A percentile compares a stretch with the other conserved stretches of the same genome.
These are phyloP conservation scores for Typhlomys cinereus DNA, from an alignment of 2,113 vertebrate genomes.

Conservation along the genomic window DNA sequence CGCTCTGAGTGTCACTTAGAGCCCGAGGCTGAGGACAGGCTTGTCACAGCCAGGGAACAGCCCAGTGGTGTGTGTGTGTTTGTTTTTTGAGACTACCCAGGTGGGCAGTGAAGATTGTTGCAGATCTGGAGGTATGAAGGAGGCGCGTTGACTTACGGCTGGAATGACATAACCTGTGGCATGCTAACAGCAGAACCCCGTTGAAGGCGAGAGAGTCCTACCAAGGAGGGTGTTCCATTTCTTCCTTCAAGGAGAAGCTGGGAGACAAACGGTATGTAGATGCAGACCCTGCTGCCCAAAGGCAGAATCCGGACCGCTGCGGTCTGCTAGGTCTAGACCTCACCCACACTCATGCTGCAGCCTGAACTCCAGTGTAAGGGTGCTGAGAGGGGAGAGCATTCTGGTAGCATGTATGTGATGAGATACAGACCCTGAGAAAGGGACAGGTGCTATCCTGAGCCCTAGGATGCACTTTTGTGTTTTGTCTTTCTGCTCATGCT, in stretches of 20 bases:
- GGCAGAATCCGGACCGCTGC: not conserved
- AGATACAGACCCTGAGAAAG: not conserved
- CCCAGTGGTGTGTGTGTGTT: too few species aligned
- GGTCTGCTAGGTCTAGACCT: too few species aligned
- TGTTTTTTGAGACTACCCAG: not conserved
- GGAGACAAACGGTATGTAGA: not conserved
- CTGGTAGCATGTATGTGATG: not conserved
- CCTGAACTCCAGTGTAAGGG: not conserved
- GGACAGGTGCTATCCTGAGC: not conserved
- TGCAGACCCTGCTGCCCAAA: not conserved
- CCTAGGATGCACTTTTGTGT: too few species aligned
- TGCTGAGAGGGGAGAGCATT: not conserved
- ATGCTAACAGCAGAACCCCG: not conserved
- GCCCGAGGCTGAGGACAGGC: not conserved
- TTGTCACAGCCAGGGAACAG: not conserved
- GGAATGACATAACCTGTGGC: not conserved
- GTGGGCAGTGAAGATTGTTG: not conserved
- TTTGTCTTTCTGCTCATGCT: not conserved
- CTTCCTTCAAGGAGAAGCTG: not conserved
- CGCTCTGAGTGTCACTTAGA: accelerated
- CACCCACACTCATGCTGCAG: not conserved
- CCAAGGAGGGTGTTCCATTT: not conserved
- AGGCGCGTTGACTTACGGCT: not conserved
- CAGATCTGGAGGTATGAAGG: not conserved
- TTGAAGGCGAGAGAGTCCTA: not conserved